A percentile compares a stretch with the other conserved stretches of the same genome.
phyloP scores from a whole-genome alignment of 1,140 invertebrate species.

The Diploscapter pachys region DNA sequence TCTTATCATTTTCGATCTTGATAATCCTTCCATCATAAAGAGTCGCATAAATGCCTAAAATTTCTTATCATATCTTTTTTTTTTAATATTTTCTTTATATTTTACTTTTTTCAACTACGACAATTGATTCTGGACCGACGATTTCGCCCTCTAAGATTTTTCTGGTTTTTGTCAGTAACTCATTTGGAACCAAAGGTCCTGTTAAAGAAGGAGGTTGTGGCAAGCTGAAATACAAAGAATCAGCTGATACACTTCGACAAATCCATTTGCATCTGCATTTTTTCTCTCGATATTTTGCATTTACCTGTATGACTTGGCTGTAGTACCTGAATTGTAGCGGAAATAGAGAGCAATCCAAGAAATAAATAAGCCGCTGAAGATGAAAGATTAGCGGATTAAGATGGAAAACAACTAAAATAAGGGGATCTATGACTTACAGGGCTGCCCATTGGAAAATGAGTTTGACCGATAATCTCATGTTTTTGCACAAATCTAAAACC shows the following conservation, averaged over 20 bases:
- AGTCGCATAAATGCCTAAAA: slow-evolving; percentile 40
- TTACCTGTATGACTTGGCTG: slow-evolving; percentile 10
- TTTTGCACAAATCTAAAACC: too few species aligned
- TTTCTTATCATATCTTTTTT: slow-evolving; percentile 28
- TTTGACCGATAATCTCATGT: too few species aligned
- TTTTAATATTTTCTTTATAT: not conserved
- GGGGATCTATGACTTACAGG: too few species aligned
- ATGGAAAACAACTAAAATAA: too few species aligned
- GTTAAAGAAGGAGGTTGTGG: slow-evolving; percentile 39
- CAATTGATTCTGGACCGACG: slow-evolving; percentile 49
- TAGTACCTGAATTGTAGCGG: slow-evolving; percentile 19
- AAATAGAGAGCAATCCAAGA: slow-evolving; percentile 31
- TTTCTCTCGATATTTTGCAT: not conserved
- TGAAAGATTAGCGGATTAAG: not conserved
- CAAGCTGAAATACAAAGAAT: slow-evolving; percentile 35
- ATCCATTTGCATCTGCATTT: too few species aligned
- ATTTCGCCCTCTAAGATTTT: slow-evolving; percentile 48
- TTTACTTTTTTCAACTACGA: slow-evolving; percentile 44
- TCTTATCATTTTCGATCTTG: slow-evolving; percentile 51
- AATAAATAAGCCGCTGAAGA: slow-evolving; percentile 15
- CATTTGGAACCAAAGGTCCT: slow-evolving; percentile 40
- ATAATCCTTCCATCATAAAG: slow-evolving; percentile 51
- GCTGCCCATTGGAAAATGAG: too few species aligned
- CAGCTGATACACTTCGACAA: not conserved
- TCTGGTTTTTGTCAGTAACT: slow-evolving; percentile 33